These are phyloP conservation scores for Globodera rostochiensis DNA, from an alignment of 1,140 invertebrate genomes.

Conservation along the genomic window DNA sequence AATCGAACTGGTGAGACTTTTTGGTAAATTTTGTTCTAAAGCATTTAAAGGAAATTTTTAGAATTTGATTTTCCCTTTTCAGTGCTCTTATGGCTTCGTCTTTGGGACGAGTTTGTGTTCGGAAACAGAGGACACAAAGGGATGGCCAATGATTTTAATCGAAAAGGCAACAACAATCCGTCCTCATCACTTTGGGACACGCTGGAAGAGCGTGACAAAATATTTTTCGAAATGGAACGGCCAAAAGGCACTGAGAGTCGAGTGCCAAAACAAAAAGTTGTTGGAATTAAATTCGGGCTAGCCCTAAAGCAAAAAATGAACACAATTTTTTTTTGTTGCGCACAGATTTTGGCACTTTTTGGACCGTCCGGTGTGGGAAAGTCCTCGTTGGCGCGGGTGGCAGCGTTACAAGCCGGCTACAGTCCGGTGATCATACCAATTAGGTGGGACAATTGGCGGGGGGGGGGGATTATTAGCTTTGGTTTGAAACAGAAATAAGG, in stretches of 20 bases:
- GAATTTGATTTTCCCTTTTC: neutral
- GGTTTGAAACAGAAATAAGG: too few relatives aligned
- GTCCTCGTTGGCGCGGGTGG: conserved; percentile 26
- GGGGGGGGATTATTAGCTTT: too few relatives aligned
- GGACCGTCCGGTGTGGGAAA: conserved; percentile 31
- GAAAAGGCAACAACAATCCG: neutral
- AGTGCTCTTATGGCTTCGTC: conserved; percentile 26
- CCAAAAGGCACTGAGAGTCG: neutral
- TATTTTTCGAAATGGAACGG: conserved; percentile 24
- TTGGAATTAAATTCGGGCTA: neutral
- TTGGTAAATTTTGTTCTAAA: neutral
- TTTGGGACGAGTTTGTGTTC: conserved; percentile 28
- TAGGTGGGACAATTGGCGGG: neutral
- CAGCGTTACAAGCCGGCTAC: conserved; percentile 27
- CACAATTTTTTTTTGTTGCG: too few relatives aligned
- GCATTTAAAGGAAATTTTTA: neutral
- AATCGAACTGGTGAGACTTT: neutral
- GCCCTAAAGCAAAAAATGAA: neutral
- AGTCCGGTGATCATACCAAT: conserved; percentile 23
- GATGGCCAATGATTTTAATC: neutral
- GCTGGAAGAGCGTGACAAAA: neutral
- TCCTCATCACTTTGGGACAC: neutral
- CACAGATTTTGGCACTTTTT: conserved; percentile 30
- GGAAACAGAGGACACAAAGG: conserved; percentile 16
- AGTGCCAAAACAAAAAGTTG: conserved; percentile 32